Evolutionary conservation across 2,888 invertebrate genomes (phyloP).

Genomic region (Tiliacea citrago): DNA sequence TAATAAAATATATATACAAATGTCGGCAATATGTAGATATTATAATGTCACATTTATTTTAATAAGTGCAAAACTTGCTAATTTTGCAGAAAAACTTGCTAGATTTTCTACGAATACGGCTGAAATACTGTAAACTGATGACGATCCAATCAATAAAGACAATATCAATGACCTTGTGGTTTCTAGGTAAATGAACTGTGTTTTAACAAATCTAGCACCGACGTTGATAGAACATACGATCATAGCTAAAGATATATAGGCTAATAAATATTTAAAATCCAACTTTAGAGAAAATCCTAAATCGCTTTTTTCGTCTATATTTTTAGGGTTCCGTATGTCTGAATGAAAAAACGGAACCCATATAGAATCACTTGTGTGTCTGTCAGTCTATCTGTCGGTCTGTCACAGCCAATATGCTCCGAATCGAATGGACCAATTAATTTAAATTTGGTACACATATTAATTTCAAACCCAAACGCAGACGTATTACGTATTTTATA

Average conservation of each 20-base stretch:
- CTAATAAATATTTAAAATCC: not conserved
- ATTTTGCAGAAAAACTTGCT: not conserved
- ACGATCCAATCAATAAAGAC: slow-evolving; percentile 22
- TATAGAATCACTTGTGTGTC: too few relatives aligned
- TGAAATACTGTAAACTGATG: slow-evolving; percentile 29
- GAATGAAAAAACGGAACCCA: too few relatives aligned
- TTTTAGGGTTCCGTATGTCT: too few relatives aligned
- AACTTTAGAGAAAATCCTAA: not conserved
- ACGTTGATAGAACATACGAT: slow-evolving; percentile 2
- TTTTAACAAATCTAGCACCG: slow-evolving; percentile 12
- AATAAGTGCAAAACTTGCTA: not conserved
- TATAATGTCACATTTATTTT: not conserved
- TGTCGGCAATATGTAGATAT: too few relatives aligned
- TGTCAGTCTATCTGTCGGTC: too few relatives aligned
- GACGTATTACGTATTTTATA: too few relatives aligned
- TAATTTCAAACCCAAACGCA: too few relatives aligned
- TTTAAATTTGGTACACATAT: too few relatives aligned
- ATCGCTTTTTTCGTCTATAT: too few relatives aligned
- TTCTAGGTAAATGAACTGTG: slow-evolving; percentile 50
- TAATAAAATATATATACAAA: not conserved
- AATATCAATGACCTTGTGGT: slow-evolving; percentile 52
- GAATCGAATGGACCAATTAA: too few relatives aligned
- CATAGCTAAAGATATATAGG: not conserved
- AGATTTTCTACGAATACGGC: not conserved
- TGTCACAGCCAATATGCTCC: too few relatives aligned